Conservation (phyloP, 2,888 invertebrate species). For the Hyppa rectilinea region DNA sequence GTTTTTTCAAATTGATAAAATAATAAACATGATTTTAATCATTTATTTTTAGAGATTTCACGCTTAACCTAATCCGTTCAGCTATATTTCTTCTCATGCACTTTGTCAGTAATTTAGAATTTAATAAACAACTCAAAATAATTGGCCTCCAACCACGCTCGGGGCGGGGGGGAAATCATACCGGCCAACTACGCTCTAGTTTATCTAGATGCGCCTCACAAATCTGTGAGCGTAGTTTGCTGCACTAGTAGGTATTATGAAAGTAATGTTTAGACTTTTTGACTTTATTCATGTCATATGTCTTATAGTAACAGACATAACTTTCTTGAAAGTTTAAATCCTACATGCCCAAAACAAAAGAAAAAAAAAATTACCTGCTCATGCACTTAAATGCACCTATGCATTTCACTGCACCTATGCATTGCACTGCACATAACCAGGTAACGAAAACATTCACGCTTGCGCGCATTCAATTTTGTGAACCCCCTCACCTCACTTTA, state of each 20-base stretch:
- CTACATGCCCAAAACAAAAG: background rate
- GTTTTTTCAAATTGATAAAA: background rate
- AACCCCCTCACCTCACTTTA: background rate
- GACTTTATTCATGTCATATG: background rate
- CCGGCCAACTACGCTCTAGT: background rate
- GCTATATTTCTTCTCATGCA: background rate
- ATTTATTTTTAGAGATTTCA: background rate
- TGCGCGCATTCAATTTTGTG: no score
- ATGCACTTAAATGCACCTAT: background rate
- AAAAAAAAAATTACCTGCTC: no score
- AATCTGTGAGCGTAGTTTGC: background rate
- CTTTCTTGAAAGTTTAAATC: background rate
- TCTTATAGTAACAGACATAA: background rate
- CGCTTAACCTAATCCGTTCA: background rate
- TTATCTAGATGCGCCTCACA: slow-evolving; percentile 23
- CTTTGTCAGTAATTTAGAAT: no score
- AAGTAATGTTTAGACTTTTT: background rate
- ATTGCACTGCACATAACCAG: background rate
- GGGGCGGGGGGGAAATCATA: background rate
- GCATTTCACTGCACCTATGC: background rate
- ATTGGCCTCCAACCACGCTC: background rate
- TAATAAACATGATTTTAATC: background rate
- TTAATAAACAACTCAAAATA: background rate
- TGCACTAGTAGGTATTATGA: no score
- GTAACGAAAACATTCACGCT: background rate